Base-by-base conservation (phyloP, 2,888 invertebrate genomes). In the Pantelozetes paolii region DNA sequence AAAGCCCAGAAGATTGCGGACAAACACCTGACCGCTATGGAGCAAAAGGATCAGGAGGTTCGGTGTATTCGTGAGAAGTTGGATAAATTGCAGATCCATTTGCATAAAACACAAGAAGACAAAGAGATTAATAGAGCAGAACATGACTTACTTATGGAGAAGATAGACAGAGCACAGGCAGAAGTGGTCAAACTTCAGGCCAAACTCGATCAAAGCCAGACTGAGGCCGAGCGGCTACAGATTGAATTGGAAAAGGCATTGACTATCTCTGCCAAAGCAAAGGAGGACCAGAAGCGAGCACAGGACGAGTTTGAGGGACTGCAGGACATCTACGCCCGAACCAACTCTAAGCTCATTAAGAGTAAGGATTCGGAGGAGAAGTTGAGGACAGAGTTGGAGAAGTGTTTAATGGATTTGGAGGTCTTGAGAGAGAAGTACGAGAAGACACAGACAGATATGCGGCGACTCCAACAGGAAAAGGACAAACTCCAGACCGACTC, bases 331-430 rank as follows among this genome's bases (percentile, higher is more conserved):
- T 93, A 92, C 81, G 93, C 94, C 79, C 86, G 94, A 77, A 89
- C 92, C 20, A 89, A 91, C 15, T 85, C 94, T 79, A 93, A 94
- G 82, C 84, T 94, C 32, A 88, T 88, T 74, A 87, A 94, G 78
- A 89, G 91, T 72, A 93, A 93, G 82, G 94, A 94, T 82, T 87
- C 89, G 79, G 94, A 94, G 84, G 94, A 94, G 79, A 94, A 94
- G 81, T 89, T 91, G 36, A 92, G 93, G 76, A 90, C 91, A 81
- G 91, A 90, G 78, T 85, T 90, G 81, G 91, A 90, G 79, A 86
- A 90, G 78, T 81, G 90, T 78, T 84, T 87, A 78, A 88, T 91
- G 72, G 94, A 94, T 79, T 85, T 92, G 32, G 92, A 93, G 82
- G 90, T 94, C 87, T 88, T 91, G 77, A 87, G 92, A 67, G 94